Percentiles rank a stretch among this genome's conserved stretches.
phyloP scores from a whole-genome alignment of 2,888 invertebrate species.

The Epinotia nisella region DNA sequence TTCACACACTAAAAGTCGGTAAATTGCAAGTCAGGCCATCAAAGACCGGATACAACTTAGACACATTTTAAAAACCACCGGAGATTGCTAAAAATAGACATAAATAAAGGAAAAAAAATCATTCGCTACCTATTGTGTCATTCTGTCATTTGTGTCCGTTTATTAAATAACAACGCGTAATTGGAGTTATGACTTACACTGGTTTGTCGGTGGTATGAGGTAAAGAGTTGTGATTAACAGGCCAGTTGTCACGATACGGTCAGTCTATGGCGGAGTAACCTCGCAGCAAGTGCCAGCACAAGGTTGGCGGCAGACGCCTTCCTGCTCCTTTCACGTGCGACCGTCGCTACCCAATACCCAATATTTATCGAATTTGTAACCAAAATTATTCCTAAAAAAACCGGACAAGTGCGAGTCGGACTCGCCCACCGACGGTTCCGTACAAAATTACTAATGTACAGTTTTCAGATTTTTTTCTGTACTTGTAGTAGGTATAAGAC shows the following conservation, averaged over 20 bases:
- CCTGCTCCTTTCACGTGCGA: constrained; percentile 54
- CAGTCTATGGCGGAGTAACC: constrained; percentile 8
- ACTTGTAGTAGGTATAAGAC: too few relatives aligned
- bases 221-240: not conserved
- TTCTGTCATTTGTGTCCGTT: not conserved
- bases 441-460: too few relatives aligned
- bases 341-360: constrained; percentile 10
- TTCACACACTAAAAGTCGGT: not conserved
- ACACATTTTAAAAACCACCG: not conserved
- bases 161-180: not conserved
- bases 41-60: not conserved
- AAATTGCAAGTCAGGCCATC: not conserved
- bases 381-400: not conserved
- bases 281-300: constrained; percentile 24
- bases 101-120: not conserved
- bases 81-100: constrained; percentile 2
- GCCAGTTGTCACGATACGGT: constrained; percentile 1
- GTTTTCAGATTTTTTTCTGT: too few relatives aligned
- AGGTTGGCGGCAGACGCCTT: constrained; percentile 56
- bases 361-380: not conserved
- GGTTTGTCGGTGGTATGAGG: not conserved
- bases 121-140: too few relatives aligned
- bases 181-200: not conserved
- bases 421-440: too few relatives aligned
- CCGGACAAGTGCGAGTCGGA: too few relatives aligned